Evolutionary conservation across 1,140 invertebrate species (phyloP), one percentile per base, ranked within the genome.

Genomic region (Macrocentrus cingulum): DNA sequence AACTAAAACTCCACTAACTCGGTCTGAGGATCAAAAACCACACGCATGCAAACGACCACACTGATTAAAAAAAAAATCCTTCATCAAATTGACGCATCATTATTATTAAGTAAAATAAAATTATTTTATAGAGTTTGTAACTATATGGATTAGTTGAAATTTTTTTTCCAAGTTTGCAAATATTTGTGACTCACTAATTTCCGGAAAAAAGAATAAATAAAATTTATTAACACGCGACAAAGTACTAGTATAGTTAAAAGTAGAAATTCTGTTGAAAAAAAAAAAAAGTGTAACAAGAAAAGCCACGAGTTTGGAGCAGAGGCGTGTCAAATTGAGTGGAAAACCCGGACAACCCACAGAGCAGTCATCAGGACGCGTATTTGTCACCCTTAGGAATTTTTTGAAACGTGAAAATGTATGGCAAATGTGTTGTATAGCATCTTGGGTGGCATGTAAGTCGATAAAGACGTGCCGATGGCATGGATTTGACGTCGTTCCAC

Each of bases 251-350:
- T n/a, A n/a, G n/a, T n/a, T n/a, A n/a, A n/a, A n/a, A n/a, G n/a
- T n/a, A 39, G 34, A 55, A 63, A 66, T 60, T 60, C 52, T n/a
- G n/a, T n/a, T n/a, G n/a, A 66, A 46, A 55, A 56, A 36, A 29
- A 20, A 9, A 39, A 20, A 19, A 62, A 29, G 46, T 49, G 37
- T 39, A 64, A 59, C 48, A 67, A 39, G 60, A 67, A 62, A 67
- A 29, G 25, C 25, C 25, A 29, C 25, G n/a, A n/a, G n/a, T n/a
- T n/a, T 29, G 18, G 18, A 44, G 13, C 4, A 7, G 34, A 57
- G 34, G 45, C 55, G 46, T 57, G 55, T 57, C 55, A 48, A 57
- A 57, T 57, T 50, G 41, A 18, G 45, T 36, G 20, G 15, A 49
- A 39, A 57, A 49, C 37, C n/a, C 36, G 44, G 36, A 39, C 23